These are phyloP conservation scores for Caenorhabditis sp. DNA, from an alignment of 2,888 invertebrate genomes.

Conservation along the genomic window DNA sequence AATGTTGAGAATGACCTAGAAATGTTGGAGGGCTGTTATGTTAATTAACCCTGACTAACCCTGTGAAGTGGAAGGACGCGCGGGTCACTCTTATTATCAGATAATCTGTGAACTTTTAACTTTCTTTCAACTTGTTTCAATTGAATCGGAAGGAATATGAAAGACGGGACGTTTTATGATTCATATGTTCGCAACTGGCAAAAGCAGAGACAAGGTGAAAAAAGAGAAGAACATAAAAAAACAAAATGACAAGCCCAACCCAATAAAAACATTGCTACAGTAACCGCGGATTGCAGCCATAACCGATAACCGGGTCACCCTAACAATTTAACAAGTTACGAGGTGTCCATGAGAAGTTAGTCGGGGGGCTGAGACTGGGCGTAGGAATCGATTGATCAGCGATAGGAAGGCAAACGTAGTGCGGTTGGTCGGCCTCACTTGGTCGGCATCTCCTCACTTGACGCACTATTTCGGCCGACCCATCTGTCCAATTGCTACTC, in stretches of 20 bases:
- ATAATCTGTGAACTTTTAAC: constrained; percentile 10
- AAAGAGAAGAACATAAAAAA: background rate
- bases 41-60: constrained; percentile 20
- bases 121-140: too few species aligned
- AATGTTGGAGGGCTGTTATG: too few species aligned
- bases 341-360: constrained; percentile 3
- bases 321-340: too few species aligned
- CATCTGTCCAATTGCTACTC: constrained; percentile 54
- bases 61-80: constrained; percentile 28
- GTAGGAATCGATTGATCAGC: constrained; percentile 57
- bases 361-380: constrained; percentile 16
- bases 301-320: too few species aligned
- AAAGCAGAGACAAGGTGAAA: background rate
- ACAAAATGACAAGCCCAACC: background rate
- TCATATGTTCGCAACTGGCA: background rate
- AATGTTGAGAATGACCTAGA: too few species aligned
- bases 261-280: too few species aligned
- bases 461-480: constrained; percentile 39
- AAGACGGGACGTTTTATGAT: too few species aligned
- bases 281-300: too few species aligned
- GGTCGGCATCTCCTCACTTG: constrained; percentile 20
- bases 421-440: constrained; percentile 28
- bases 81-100: constrained; percentile 27
- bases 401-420: constrained; percentile 52
- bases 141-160: too few species aligned